Percentiles rank a stretch among this genome's conserved stretches.
Conservation (phyloP, 1,140 invertebrate genomes). For the Drosophila auraria region DNA sequence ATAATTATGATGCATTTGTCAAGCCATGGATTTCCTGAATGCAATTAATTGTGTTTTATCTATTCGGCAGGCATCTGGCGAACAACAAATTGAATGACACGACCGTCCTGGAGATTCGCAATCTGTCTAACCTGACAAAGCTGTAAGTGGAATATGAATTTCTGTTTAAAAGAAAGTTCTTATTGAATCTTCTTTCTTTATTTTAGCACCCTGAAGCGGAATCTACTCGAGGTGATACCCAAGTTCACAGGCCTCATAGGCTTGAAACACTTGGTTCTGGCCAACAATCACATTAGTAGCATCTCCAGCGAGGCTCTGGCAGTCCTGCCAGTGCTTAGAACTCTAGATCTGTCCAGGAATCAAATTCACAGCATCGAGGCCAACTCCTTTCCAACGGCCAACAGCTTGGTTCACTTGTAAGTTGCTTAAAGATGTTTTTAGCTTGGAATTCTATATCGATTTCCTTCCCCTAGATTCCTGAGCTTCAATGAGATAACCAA, state of each 20-base stretch:
- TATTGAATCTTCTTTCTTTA: not conserved
- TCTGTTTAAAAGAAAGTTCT: too few relatives aligned
- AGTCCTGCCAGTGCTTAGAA: conserved; percentile 87
- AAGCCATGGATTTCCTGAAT: conserved; percentile 43
- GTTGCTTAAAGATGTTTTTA: conserved; percentile 43
- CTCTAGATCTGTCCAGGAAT: conserved; percentile 89
- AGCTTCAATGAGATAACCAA: conserved; percentile 91
- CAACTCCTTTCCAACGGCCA: conserved; percentile 85
- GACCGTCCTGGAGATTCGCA: conserved; percentile 85
- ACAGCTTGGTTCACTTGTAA: conserved; percentile 86
- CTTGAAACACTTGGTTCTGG: conserved; percentile 86
- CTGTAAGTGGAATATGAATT: conserved; percentile 53
- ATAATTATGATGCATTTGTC: conserved; percentile 54
- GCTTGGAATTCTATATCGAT: too few relatives aligned
- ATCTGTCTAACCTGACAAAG: conserved; percentile 84
- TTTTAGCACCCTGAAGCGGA: conserved; percentile 73
- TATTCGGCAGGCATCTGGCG: conserved; percentile 84
- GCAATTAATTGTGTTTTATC: conserved; percentile 27
- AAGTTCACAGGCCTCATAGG: conserved; percentile 60
- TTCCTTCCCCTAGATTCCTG: conserved; percentile 87
- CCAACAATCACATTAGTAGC: conserved; percentile 88
- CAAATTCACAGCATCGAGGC: conserved; percentile 86
- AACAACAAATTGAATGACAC: conserved; percentile 87
- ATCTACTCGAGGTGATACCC: conserved; percentile 77
- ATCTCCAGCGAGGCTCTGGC: conserved; percentile 88